These are phyloP conservation scores for Notechis scutatus DNA, from an alignment of 2,113 vertebrate genomes.

Conservation along the genomic window DNA sequence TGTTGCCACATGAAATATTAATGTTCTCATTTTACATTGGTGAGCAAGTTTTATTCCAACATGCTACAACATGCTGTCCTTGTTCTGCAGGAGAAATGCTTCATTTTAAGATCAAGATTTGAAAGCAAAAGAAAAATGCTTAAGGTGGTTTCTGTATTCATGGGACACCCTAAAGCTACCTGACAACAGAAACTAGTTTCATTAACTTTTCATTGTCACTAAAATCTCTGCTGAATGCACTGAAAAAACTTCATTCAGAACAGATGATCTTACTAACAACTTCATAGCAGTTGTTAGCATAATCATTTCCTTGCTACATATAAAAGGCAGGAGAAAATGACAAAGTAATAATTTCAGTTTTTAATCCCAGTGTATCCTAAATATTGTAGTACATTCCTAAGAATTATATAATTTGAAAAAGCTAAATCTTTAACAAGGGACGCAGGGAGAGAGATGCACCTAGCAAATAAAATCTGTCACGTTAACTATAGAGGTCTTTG, in stretches of 20 bases:
- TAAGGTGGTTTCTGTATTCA: background rate
- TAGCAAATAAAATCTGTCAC: background rate
- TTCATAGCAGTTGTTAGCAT: background rate
- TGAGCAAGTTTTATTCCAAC: constrained; percentile 66
- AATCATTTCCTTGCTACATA: background rate
- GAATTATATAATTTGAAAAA: background rate
- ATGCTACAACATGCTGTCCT: constrained; percentile 63
- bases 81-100: constrained; percentile 41
- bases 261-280: background rate
- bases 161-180: background rate
- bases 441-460: background rate
- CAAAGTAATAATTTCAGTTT: background rate
- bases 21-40: constrained; percentile 64
- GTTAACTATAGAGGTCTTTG: background rate
- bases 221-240: background rate
- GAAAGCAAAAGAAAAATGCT: constrained; percentile 21
- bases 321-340: background rate
- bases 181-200: constrained; percentile 1
- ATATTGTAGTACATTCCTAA: background rate
- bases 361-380: background rate
- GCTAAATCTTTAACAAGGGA: background rate
- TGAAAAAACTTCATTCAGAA: background rate
- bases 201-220: background rate
- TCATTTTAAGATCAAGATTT: constrained; percentile 39
- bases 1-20: constrained; percentile 69